Evolutionary conservation across 2,888 invertebrate genomes (phyloP).

Genomic region (Diarsia rubi): DNA sequence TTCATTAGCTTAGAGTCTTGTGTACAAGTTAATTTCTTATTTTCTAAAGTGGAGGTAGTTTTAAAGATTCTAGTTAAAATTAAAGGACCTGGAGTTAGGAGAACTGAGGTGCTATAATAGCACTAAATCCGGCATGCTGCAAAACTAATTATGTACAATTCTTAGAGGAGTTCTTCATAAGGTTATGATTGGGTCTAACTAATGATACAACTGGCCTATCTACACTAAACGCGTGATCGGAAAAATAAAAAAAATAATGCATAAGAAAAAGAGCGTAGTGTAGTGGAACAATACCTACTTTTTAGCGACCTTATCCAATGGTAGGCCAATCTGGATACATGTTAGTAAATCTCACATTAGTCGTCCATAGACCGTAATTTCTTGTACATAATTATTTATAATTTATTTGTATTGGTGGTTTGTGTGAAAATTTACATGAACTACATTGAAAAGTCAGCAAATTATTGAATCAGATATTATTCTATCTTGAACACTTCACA

Average conservation of each 20-base stretch:
- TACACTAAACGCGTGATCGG: background rate
- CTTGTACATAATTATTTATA: constrained; percentile 47
- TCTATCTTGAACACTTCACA: constrained; percentile 50
- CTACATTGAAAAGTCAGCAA: constrained; percentile 22
- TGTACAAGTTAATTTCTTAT: constrained; percentile 37
- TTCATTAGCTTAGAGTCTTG: constrained; percentile 45
- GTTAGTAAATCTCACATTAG: constrained; percentile 23
- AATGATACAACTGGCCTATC: background rate
- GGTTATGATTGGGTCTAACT: background rate
- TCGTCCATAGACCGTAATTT: constrained; percentile 36
- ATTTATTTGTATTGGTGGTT: constrained; percentile 46
- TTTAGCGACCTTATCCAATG: background rate
- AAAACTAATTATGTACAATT: constrained; percentile 12
- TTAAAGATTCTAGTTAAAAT: constrained; percentile 20
- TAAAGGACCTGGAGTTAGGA: constrained; percentile 25
- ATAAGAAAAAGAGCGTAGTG: background rate
- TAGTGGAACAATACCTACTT: background rate
- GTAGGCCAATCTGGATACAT: constrained; percentile 17
- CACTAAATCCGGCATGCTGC: constrained; percentile 5
- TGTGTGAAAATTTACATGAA: constrained; percentile 19
- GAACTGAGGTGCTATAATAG: constrained; percentile 23
- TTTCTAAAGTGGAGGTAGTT: constrained; percentile 25
- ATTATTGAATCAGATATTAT: constrained; percentile 40
- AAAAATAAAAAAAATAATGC: constrained; percentile 1
- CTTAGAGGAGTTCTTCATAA: background rate